A percentile compares a stretch with the other conserved stretches of the same genome.
phyloP scores from a whole-genome alignment of 2,888 invertebrate genomes.

The Fabriciana adippe region DNA sequence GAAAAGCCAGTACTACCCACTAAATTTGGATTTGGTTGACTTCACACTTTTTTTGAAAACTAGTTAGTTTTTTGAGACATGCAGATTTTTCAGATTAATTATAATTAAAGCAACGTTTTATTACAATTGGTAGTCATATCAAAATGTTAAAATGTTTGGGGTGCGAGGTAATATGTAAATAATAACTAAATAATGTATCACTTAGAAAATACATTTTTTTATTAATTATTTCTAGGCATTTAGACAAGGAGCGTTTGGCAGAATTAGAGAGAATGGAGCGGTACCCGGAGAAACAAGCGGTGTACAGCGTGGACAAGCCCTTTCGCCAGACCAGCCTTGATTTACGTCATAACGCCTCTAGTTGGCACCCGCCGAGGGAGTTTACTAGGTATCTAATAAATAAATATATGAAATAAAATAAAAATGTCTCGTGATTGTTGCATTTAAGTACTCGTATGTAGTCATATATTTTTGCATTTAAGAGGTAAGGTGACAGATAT shows the following conservation, averaged over 20 bases:
- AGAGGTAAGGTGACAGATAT: too few relatives aligned
- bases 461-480: too few relatives aligned
- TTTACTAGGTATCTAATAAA: conserved; percentile 66
- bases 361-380: conserved; percentile 77
- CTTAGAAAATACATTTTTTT: neutral
- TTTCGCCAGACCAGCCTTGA: conserved; percentile 78
- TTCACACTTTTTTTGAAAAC: too few relatives aligned
- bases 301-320: conserved; percentile 78
- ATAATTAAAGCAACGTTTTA: too few relatives aligned
- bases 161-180: neutral
- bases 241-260: conserved; percentile 74
- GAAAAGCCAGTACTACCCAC: too few relatives aligned
- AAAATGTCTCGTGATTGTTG: too few relatives aligned
- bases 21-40: too few relatives aligned
- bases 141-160: too few relatives aligned
- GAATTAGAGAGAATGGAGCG: conserved; percentile 76
- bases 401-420: too few relatives aligned
- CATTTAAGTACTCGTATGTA: neutral
- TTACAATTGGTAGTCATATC: too few relatives aligned
- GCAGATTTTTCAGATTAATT: too few relatives aligned
- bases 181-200: neutral
- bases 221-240: conserved; percentile 54
- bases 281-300: conserved; percentile 77
- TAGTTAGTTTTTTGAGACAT: too few relatives aligned
- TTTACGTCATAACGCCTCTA: conserved; percentile 66